Evolutionary conservation across 2,113 vertebrate species (phyloP).

Genomic region (Channa argus): DNA sequence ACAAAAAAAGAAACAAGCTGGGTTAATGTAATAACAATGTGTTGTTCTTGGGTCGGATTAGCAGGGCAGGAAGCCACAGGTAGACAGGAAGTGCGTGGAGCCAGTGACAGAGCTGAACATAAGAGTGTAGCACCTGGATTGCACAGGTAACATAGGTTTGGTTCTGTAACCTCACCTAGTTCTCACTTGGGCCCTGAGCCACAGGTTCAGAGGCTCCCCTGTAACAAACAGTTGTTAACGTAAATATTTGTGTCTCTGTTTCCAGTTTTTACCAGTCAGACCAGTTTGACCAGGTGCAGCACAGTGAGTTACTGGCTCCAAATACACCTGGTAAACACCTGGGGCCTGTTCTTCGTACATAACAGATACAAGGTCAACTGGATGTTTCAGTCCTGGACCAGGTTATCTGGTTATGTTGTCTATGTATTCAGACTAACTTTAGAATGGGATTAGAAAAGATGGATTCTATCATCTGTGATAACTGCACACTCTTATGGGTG

Average conservation of each 20-base stretch:
- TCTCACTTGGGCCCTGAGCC: background rate
- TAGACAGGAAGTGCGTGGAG: background rate
- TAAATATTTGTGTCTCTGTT: background rate
- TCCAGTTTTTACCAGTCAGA: conserved; percentile 10
- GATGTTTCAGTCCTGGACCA: too few species aligned
- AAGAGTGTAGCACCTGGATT: background rate
- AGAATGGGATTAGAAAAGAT: too few species aligned
- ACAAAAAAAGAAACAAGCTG: too few species aligned
- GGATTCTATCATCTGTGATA: too few species aligned
- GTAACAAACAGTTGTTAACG: background rate
- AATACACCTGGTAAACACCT: background rate
- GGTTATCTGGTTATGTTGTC: too few species aligned
- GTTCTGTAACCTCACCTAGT: background rate
- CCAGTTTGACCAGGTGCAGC: background rate
- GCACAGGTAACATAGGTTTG: conserved; percentile 31
- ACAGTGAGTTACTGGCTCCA: conserved; percentile 8
- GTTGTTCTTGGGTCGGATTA: background rate
- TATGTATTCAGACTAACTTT: too few species aligned
- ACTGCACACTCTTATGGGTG: too few species aligned
- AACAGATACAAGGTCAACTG: too few species aligned
- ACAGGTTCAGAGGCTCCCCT: background rate
- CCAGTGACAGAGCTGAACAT: conserved; percentile 1
- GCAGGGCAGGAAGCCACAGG: conserved; percentile 11
- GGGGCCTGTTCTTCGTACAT: too few species aligned
- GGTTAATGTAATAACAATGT: too few species aligned